phyloP scores from a whole-genome alignment of 2,888 invertebrate species.

The Mesochorus sp. region DNA sequence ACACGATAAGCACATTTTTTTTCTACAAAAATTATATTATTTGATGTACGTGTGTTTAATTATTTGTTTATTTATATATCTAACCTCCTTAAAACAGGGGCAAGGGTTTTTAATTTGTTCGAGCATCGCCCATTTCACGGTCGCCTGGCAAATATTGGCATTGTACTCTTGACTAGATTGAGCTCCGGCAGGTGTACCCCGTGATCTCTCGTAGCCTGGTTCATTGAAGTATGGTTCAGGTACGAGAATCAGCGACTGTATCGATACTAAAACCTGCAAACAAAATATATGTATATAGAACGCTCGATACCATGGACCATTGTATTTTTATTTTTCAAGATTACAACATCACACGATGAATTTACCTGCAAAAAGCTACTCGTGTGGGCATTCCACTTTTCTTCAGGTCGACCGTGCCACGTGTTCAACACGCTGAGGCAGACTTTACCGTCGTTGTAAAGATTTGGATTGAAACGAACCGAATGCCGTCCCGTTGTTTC shows the following conservation, averaged over 20 bases:
- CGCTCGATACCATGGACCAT: background rate
- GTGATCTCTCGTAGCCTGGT: conserved; percentile 95
- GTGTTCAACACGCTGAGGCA: conserved; percentile 97
- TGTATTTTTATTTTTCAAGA: background rate
- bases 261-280: conserved; percentile 92
- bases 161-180: conserved; percentile 97
- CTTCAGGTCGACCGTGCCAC: conserved; percentile 98
- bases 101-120: conserved; percentile 95
- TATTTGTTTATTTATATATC: background rate
- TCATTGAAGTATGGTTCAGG: conserved; percentile 98
- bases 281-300: background rate
- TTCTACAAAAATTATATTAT: conserved; percentile 1
- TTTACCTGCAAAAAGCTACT: conserved; percentile 93
- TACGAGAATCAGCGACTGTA: conserved; percentile 95
- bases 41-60: background rate
- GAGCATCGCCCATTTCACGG: conserved; percentile 97
- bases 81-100: conserved; percentile 94
- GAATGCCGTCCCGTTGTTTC: conserved; percentile 95
- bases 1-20: background rate
- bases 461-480: conserved; percentile 95
- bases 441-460: conserved; percentile 97
- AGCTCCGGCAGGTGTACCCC: conserved; percentile 94
- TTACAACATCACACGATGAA: too few relatives aligned
- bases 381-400: conserved; percentile 98
- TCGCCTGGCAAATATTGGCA: conserved; percentile 96